Conservation (phyloP, 2,888 invertebrate genomes). For the Agrypnus murinus region DNA sequence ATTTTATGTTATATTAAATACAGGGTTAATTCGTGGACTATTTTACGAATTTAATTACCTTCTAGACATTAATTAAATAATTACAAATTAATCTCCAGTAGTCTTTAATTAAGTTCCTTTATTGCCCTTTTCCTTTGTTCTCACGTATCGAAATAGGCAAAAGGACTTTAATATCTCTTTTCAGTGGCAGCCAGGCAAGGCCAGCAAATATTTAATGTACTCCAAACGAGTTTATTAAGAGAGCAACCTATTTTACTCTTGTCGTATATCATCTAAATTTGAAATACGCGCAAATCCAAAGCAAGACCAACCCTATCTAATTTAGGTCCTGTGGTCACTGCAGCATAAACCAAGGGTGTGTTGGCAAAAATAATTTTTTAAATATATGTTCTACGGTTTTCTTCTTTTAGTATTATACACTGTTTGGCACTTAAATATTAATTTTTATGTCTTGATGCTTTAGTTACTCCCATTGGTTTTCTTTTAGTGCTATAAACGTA, state of each 20-base stretch:
- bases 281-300: slow-evolving; percentile 41
- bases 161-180: slow-evolving; percentile 23
- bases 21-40: slow-evolving; percentile 6
- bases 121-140: slow-evolving; percentile 32
- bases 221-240: slow-evolving; percentile 51
- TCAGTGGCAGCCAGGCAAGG: slow-evolving; percentile 22
- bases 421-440: no score
- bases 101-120: slow-evolving; percentile 31
- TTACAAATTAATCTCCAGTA: slow-evolving; percentile 33
- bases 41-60: slow-evolving; percentile 24
- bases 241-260: slow-evolving; percentile 37
- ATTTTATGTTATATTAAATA: slow-evolving; percentile 16
- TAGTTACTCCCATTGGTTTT: no score
- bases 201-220: slow-evolving; percentile 52
- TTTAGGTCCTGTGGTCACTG: slow-evolving; percentile 40
- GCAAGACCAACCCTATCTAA: slow-evolving; percentile 43
- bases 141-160: slow-evolving; percentile 26
- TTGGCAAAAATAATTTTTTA: slow-evolving; percentile 30
- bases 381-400: not conserved
- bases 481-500: no score
- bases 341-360: slow-evolving; percentile 30
- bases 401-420: slow-evolving; percentile 15
- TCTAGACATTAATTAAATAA: slow-evolving; percentile 21
- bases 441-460: no score
- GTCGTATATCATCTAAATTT: slow-evolving; percentile 48